Base-by-base conservation (phyloP, 1,140 invertebrate species). In the Zaprionus ornatus region DNA sequence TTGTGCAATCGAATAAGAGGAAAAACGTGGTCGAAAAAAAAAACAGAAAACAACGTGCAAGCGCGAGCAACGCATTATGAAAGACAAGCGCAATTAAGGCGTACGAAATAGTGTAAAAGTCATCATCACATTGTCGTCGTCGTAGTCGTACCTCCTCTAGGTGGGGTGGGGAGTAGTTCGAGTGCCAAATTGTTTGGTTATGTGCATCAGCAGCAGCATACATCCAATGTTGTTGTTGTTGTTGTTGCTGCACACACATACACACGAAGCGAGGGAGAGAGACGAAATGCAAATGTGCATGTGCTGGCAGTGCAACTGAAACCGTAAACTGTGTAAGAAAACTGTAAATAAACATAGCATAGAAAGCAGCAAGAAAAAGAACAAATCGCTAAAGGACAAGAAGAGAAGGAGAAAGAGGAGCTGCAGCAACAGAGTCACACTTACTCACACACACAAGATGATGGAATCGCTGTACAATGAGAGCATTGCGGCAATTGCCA, bases 181-280 rank as follows among this genome's bases (percentile, higher is more conserved):
- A 64, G 68, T 77, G 73, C 50, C 70, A 83, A 88, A 82, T 72
- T 83, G 80, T 86, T 87, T 88, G 84, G 84, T 88, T 88, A 88
- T 88, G 84, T 88, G 79, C 70, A 68, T 64, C 65, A 45, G 74
- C 65, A 50, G 45, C 45, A 50, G 45, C 45, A 50, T 40, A 59
- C 50, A 32, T 40, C 27, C n/a, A 56, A 59, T 19, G 70, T 17
- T 19, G 29, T 52, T 35, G 55, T 68, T 40, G 52, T 56, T 67
- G 64, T 66, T 48, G 65, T 35, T 45, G 52, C 50, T 13, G 10
- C 15, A 59, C 15, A 60, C 12, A 54, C 10, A 63, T 1, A 68
- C 37, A 29, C 12, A 56, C 29, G 62, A 5, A 62, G 52, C 19
- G 25, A 45, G 40, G 9, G 40, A 42, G 40, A 17, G n/a, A 45